A percentile compares a stretch with the other conserved stretches of the same genome.
Conservation (phyloP, 2,797 vertebrate genomes). For the Aselliscus stoliczkanus region DNA sequence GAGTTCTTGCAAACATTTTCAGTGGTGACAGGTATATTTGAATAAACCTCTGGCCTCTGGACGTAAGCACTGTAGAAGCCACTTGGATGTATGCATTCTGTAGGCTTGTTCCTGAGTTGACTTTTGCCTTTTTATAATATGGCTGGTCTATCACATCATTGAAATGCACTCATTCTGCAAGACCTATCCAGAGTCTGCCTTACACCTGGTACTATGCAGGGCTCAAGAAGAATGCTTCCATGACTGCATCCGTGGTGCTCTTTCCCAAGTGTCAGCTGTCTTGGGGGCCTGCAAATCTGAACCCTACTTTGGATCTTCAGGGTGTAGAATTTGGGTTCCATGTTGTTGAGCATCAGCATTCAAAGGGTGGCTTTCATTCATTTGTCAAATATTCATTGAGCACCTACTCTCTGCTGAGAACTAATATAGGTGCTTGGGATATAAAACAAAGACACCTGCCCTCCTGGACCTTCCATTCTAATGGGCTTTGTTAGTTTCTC, state of each 20-base stretch:
- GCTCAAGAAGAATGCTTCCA: background rate
- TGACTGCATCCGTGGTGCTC: accelerated
- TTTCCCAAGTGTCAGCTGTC: accelerated
- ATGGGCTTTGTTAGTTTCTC: background rate
- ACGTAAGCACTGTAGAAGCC: background rate
- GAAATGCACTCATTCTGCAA: background rate
- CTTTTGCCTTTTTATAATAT: background rate
- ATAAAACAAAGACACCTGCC: background rate
- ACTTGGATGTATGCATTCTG: too few species aligned
- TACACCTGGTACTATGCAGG: background rate
- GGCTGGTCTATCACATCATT: background rate
- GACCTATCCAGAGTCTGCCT: background rate
- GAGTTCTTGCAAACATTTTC: background rate
- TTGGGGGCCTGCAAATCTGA: background rate
- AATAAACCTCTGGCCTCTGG: background rate
- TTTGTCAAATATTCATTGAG: background rate
- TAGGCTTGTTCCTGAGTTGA: background rate
- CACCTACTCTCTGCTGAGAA: background rate
- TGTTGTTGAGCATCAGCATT: background rate
- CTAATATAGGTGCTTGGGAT: background rate
- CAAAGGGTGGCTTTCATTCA: background rate
- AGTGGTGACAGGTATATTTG: background rate
- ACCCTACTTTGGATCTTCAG: background rate
- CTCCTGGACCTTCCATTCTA: background rate
- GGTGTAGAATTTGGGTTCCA: background rate